phyloP scores from a whole-genome alignment of 2,797 vertebrate species.

The Potorous gilbertii region DNA sequence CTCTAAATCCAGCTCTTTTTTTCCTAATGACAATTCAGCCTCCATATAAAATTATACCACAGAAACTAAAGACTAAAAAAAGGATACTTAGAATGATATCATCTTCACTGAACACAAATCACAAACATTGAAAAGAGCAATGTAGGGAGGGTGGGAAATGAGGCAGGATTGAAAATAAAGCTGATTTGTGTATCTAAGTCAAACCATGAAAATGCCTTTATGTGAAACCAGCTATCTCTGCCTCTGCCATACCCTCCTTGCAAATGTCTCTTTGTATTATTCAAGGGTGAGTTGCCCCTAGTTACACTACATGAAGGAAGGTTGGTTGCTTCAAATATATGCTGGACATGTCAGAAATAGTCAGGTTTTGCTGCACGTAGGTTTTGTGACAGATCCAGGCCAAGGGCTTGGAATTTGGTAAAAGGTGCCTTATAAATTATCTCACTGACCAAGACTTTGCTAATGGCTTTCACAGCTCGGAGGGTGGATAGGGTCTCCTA shows the following conservation, averaged over 20 bases:
- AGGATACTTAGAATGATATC: not conserved
- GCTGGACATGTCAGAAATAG: slow-evolving; percentile 61
- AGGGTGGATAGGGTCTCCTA: not conserved
- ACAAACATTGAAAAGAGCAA: not conserved
- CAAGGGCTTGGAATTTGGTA: slow-evolving; percentile 54
- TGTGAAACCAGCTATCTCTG: not conserved
- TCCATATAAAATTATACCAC: not conserved
- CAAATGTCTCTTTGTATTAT: slow-evolving; percentile 55
- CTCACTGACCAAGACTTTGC: slow-evolving; percentile 24
- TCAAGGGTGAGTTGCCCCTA: slow-evolving; percentile 53
- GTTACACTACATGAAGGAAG: slow-evolving; percentile 57
- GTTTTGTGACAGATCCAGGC: slow-evolving; percentile 78
- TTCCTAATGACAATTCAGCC: not conserved
- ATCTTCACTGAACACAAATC: slow-evolving; percentile 10
- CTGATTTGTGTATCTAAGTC: slow-evolving; percentile 3
- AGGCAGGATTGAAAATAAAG: not conserved
- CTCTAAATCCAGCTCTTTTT: not conserved
- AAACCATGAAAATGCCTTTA: slow-evolving; percentile 24
- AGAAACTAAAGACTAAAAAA: not conserved
- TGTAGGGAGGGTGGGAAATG: not conserved
- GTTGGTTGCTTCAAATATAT: slow-evolving; percentile 63
- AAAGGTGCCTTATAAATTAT: slow-evolving; percentile 65
- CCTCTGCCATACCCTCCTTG: not conserved
- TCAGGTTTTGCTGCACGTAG: slow-evolving; percentile 58
- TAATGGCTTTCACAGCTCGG: not conserved